Conservation (phyloP, 2,113 vertebrate genomes). For the Bubo blakistoni region DNA sequence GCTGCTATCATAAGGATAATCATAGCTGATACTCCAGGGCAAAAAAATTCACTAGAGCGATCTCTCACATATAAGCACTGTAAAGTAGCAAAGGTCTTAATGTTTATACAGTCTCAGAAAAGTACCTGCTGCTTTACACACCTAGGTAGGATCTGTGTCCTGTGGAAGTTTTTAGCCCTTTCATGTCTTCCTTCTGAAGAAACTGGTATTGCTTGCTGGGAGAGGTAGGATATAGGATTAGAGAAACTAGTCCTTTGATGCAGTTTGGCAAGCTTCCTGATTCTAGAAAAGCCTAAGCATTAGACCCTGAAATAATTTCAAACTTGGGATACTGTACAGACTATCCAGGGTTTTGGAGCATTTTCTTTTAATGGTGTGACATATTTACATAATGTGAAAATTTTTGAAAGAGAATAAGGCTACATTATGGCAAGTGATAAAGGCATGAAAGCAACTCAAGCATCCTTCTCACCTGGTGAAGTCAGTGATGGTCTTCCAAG, state of each 20-base stretch:
- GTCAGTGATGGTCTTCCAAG: not conserved
- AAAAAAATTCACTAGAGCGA: not conserved
- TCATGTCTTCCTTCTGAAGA: not conserved
- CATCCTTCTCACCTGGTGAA: not conserved
- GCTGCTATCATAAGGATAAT: not conserved
- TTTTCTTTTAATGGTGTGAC: not conserved
- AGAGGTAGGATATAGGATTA: not conserved
- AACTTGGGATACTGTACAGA: not conserved
- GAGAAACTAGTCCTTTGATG: not conserved
- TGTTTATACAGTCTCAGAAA: not conserved
- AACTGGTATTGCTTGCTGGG: not conserved
- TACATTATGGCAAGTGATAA: not conserved
- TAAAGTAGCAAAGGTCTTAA: not conserved
- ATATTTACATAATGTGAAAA: not conserved
- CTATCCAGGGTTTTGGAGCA: not conserved
- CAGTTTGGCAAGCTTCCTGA: not conserved
- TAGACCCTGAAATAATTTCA: not conserved
- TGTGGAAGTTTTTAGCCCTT: not conserved
- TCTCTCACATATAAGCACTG: not conserved
- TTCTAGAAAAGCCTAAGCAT: not conserved
- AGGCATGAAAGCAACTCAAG: not conserved
- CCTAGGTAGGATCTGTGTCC: not conserved
- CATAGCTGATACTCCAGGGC: not conserved
- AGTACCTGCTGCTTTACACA: not conserved
- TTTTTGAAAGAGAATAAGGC: not conserved